These are phyloP conservation scores for Pomacea maculata DNA, from an alignment of 1,140 invertebrate genomes.

Conservation along the genomic window DNA sequence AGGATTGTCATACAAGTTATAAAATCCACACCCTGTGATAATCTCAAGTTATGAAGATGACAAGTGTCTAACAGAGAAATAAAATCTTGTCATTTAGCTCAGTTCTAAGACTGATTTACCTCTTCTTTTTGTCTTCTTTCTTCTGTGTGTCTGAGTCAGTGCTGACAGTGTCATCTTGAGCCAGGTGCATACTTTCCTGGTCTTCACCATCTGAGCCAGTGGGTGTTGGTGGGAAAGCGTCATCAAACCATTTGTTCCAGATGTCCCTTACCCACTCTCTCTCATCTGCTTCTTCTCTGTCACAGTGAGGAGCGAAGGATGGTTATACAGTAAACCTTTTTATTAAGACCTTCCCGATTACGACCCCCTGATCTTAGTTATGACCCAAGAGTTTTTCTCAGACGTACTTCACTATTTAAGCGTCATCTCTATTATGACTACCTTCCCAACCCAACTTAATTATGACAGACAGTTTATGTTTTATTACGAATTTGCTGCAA, in stretches of 20 bases:
- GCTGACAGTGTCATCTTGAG: slow-evolving; percentile 8
- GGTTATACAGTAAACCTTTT: no score
- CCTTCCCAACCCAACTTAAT: no score
- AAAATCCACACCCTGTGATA: no score
- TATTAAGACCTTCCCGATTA: no score
- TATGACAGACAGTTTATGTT: no score
- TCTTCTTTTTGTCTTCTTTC: slow-evolving; percentile 40
- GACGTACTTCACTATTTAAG: no score
- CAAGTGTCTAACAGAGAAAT: background rate
- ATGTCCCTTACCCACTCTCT: slow-evolving; percentile 62
- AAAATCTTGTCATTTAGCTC: background rate
- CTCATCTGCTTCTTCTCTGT: slow-evolving; percentile 40
- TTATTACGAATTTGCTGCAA: no score
- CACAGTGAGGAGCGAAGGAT: background rate
- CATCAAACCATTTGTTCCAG: slow-evolving; percentile 66
- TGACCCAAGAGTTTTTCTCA: no score
- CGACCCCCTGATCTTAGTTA: no score
- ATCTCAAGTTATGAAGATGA: no score
- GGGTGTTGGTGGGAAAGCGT: slow-evolving; percentile 58
- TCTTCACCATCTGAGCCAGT: slow-evolving; percentile 48
- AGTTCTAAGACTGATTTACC: slow-evolving; percentile 4
- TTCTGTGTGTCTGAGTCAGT: slow-evolving; percentile 25
- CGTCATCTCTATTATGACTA: background rate
- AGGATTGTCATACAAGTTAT: no score
- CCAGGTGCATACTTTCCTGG: slow-evolving; percentile 19